Conservation (phyloP, 2,888 invertebrate genomes). For the Pristionchus arcanus region DNA sequence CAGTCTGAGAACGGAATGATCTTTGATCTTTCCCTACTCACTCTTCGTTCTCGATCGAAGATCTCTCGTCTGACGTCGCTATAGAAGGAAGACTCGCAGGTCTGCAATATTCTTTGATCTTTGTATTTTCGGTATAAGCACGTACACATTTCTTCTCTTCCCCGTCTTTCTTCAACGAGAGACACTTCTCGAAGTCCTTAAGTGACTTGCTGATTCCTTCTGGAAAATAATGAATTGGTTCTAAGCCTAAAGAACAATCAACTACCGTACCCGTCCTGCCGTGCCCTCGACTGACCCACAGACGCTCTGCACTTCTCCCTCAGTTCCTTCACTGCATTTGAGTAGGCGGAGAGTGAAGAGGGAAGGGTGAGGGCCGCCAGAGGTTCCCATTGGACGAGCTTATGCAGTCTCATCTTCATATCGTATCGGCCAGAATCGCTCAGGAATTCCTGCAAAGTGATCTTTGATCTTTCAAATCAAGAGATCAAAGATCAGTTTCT, state of each 20-base stretch:
- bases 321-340: neutral
- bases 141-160: neutral
- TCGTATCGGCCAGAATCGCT: neutral
- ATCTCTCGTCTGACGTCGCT: neutral
- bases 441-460: neutral
- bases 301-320: neutral
- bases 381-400: neutral
- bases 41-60: too few species aligned
- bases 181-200: neutral
- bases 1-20: neutral
- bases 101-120: slow-evolving; percentile 7
- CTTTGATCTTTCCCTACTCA: neutral
- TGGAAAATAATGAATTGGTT: neutral
- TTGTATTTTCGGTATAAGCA: neutral
- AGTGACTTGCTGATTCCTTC: neutral
- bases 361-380: neutral
- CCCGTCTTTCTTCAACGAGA: neutral
- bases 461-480: neutral
- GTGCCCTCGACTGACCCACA: neutral
- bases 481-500: neutral
- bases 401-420: neutral
- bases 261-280: neutral
- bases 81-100: neutral
- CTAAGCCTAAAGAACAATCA: neutral
- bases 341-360: neutral